Conservation (phyloP, 2,888 invertebrate genomes). For the Oxyscelio sp. region DNA sequence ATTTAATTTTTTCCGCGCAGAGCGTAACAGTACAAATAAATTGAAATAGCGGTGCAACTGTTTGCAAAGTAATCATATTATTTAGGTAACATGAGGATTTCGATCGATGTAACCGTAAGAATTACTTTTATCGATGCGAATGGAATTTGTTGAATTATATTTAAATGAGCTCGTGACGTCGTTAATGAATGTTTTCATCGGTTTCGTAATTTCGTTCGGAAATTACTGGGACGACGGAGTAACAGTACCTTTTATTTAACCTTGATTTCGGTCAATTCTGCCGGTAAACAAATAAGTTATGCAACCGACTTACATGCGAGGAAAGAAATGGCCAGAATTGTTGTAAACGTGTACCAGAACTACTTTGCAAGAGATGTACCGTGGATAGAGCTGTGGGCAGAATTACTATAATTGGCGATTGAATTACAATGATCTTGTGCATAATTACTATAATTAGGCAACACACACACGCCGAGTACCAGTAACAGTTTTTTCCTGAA, state of each 20-base stretch:
- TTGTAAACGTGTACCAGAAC: constrained; percentile 12
- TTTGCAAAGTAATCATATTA: constrained; percentile 59
- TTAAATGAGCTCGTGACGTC: constrained; percentile 31
- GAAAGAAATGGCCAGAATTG: constrained; percentile 15
- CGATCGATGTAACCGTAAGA: constrained; percentile 26
- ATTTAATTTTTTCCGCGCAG: too few species aligned
- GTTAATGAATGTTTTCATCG: constrained; percentile 51
- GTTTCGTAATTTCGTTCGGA: constrained; percentile 47
- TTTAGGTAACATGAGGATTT: constrained; percentile 52
- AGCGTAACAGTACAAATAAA: constrained; percentile 63
- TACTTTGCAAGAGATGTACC: constrained; percentile 18
- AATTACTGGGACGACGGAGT: constrained; percentile 43
- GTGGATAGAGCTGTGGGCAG: constrained; percentile 4
- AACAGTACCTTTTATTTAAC: constrained; percentile 60
- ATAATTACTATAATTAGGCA: constrained; percentile 41
- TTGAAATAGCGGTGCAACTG: constrained; percentile 61
- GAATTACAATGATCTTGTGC: constrained; percentile 58
- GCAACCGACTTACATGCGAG: too few species aligned
- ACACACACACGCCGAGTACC: neutral
- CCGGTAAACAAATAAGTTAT: too few species aligned
- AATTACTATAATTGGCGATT: constrained; percentile 40
- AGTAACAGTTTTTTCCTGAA: constrained; percentile 16
- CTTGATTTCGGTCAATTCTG: constrained; percentile 60
- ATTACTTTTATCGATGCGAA: constrained; percentile 27
- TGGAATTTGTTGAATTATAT: constrained; percentile 35